phyloP scores from a whole-genome alignment of 1,140 invertebrate species.

The Bombus terrestris region DNA sequence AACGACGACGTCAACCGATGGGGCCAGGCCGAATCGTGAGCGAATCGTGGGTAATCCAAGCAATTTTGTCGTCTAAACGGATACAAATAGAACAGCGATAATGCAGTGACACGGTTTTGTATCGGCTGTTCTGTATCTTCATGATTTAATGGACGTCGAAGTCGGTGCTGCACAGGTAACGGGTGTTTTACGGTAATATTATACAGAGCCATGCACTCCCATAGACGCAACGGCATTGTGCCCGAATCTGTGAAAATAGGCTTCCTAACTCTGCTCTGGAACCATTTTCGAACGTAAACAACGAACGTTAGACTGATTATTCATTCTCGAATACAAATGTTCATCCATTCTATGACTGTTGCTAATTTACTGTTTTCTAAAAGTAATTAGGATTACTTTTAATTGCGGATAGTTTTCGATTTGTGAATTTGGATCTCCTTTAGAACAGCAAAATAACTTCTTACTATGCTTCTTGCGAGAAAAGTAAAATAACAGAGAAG shows the following conservation, averaged over 20 bases:
- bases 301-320: constrained; percentile 32
- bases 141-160: constrained; percentile 62
- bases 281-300: constrained; percentile 40
- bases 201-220: constrained; percentile 47
- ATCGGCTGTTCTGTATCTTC: constrained; percentile 51
- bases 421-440: too few species aligned
- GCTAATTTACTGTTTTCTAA: too few species aligned
- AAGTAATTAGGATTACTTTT: too few species aligned
- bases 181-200: constrained; percentile 69
- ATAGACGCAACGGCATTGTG: constrained; percentile 40
- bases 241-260: constrained; percentile 43
- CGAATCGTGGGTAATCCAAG: constrained; percentile 36
- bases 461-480: background rate
- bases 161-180: constrained; percentile 49
- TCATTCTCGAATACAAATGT: background rate
- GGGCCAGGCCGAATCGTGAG: constrained; percentile 29
- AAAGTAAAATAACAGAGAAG: background rate
- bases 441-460: background rate
- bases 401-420: too few species aligned
- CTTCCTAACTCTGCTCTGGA: constrained; percentile 22
- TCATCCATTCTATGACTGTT: too few species aligned
- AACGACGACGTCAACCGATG: constrained; percentile 20
- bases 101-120: constrained; percentile 46
- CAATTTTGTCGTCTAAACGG: constrained; percentile 51
- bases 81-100: constrained; percentile 61